These are phyloP conservation scores for Malurus alboscapulatus DNA, from an alignment of 2,113 vertebrate species.

Conservation along the genomic window DNA sequence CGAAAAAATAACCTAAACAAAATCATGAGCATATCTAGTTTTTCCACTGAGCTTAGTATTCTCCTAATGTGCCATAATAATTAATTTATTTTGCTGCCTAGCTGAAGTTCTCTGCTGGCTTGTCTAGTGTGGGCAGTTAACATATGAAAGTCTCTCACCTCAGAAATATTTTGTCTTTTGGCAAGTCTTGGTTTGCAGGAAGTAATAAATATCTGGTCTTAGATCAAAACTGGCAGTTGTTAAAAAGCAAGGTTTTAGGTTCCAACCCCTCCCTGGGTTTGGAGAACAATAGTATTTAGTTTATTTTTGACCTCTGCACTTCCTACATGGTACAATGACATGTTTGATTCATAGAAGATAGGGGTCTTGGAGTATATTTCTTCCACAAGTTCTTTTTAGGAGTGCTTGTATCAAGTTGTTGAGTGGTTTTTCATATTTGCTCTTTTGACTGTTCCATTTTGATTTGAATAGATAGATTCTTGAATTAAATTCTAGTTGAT, in stretches of 20 bases:
- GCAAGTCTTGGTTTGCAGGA: not conserved
- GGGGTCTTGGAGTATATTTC: not conserved
- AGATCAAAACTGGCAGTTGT: not conserved
- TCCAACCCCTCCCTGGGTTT: not conserved
- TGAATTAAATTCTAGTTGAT: not conserved
- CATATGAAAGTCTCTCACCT: not conserved
- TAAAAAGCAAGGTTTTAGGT: fast-evolving
- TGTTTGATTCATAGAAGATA: not conserved
- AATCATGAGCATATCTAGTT: not conserved
- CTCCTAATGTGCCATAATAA: not conserved
- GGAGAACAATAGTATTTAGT: not conserved
- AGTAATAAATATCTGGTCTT: not conserved
- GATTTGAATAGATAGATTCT: not conserved
- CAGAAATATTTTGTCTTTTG: not conserved
- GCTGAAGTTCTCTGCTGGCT: not conserved
- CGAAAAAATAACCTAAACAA: not conserved
- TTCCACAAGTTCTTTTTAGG: not conserved
- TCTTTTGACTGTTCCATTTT: not conserved
- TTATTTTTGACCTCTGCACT: not conserved
- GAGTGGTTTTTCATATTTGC: not conserved
- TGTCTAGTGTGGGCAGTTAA: not conserved
- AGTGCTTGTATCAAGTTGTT: not conserved
- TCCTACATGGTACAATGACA: not conserved
- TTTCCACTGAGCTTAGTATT: not conserved
- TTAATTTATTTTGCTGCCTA: not conserved